phyloP scores from a whole-genome alignment of 2,888 invertebrate genomes.

The Latrodectus hesperus region DNA sequence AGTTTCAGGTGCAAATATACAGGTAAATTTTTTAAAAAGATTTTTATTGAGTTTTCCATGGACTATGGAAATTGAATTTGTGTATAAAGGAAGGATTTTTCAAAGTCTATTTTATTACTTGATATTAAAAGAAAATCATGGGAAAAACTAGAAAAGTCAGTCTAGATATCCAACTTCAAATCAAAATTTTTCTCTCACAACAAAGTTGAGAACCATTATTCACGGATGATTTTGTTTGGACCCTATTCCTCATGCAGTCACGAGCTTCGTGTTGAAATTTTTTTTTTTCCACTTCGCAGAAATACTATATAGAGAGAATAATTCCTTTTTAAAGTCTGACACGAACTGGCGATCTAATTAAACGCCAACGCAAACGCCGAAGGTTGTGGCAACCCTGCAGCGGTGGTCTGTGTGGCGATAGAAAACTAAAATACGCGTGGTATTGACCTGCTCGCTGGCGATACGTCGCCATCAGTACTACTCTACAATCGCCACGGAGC shows the following conservation, averaged over 20 bases:
- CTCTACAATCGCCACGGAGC: slow-evolving; percentile 29
- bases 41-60: too few species aligned
- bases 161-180: background rate
- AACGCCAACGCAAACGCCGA: slow-evolving; percentile 53
- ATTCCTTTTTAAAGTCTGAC: background rate
- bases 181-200: background rate
- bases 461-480: slow-evolving; percentile 9
- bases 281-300: background rate
- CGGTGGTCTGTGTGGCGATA: slow-evolving; percentile 32
- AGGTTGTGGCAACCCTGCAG: slow-evolving; percentile 44
- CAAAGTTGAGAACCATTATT: background rate
- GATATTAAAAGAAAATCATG: background rate
- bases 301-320: background rate
- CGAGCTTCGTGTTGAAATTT: slow-evolving; percentile 2
- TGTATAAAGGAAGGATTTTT: too few species aligned
- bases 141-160: background rate
- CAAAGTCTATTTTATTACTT: too few species aligned
- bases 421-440: slow-evolving; percentile 41
- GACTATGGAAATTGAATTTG: too few species aligned
- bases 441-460: slow-evolving; percentile 55
- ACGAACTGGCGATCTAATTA: slow-evolving; percentile 58
- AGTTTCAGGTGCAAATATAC: too few species aligned
- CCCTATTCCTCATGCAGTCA: background rate
- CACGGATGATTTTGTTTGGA: background rate
- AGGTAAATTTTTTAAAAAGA: too few species aligned